Evolutionary conservation across 2,113 vertebrate species (phyloP), one percentile per base, ranked within the genome.

Genomic region (Ovis aries): DNA sequence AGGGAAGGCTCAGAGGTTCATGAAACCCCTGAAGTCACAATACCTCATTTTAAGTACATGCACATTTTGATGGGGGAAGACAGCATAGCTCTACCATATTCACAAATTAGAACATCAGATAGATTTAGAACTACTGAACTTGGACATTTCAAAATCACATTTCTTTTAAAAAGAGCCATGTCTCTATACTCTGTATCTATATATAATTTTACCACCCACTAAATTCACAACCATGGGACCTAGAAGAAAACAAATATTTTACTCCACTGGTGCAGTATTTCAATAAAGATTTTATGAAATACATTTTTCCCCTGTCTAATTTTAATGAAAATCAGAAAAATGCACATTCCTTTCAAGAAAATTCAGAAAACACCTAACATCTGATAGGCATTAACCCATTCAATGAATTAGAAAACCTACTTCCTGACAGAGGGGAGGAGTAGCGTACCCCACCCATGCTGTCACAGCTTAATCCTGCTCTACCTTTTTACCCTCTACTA

Each of bases 391-490:
- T 67, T 94, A 64, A 43, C 40, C 36, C 19, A 84, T 23, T 95
- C 52, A n/a, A 74, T 74, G 19, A 95, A 92, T 88, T 13, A 27
- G 19, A 97, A 97, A 91, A 92, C 8, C 64, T 48, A 45, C 6
- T 52, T 95, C 53, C 55, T 59, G 27, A 91, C 31, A 78, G 13
- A n/a, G 16, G 13, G 48, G n/a, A 59, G 31, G 17, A 21, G 3
- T 45, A 45, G 9, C 21, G 85, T 31, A 36, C 0, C 13, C 50
- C 52, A 48, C 7, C 29, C 33, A 29, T 27, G 31, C 57, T 45
- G 36, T 27, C 15, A 11, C 23, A 98, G 95, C 93, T 98, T 98
- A 98, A 98, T 98, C 98, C 97, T 95, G 96, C 98, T 98, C 98
- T 98, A 98, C 98, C 97, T 98, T 74, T 98, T 95, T 59, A 98